Conservation (phyloP, 2,888 invertebrate species). For the Rhaphigaster nebulosa region DNA sequence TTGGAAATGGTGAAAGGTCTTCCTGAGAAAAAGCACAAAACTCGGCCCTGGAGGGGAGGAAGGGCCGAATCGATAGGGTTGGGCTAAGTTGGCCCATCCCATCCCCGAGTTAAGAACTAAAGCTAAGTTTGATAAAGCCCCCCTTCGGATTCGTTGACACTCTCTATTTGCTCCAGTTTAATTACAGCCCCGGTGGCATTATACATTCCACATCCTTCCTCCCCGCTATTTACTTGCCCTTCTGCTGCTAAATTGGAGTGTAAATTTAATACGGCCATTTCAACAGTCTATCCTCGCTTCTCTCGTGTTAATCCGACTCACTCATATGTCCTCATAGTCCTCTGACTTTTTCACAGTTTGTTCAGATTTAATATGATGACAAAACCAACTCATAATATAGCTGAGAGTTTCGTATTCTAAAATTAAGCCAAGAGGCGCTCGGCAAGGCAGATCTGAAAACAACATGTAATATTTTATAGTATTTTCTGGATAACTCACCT, state of each 20-base stretch:
- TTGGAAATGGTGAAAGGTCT: neutral
- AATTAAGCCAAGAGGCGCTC: no score
- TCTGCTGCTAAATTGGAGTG: conserved; percentile 12
- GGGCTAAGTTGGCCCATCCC: neutral
- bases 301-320: neutral
- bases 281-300: neutral
- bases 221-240: conserved; percentile 4
- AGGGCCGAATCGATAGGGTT: neutral
- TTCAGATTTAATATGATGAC: neutral
- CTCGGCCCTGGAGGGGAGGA: neutral
- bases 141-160: neutral
- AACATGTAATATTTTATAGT: no score
- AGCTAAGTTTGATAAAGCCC: conserved; percentile 42
- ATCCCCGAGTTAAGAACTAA: conserved; percentile 3
- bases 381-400: neutral
- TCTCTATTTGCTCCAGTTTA: conserved; percentile 44
- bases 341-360: neutral
- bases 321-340: neutral
- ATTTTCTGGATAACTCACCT: no score
- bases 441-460: no score
- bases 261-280: conserved; percentile 44
- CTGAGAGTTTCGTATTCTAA: neutral
- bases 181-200: conserved; percentile 20
- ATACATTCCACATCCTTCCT: conserved; percentile 45
- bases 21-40: neutral